These are phyloP conservation scores for Triops longicaudatus DNA, from an alignment of 1,140 invertebrate genomes.

Conservation along the genomic window DNA sequence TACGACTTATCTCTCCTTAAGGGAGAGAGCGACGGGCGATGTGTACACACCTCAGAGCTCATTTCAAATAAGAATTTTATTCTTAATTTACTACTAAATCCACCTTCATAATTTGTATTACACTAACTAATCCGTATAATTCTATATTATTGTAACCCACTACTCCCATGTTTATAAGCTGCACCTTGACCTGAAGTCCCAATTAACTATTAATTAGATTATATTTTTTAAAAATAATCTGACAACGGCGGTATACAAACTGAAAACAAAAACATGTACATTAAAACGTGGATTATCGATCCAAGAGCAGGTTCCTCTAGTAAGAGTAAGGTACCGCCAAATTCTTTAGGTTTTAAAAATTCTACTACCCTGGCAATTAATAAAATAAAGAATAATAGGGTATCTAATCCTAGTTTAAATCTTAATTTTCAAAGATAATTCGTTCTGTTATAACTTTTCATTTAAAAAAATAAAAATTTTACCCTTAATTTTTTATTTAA, in stretches of 20 bases:
- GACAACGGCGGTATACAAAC: constrained; percentile 49
- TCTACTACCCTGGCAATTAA: constrained; percentile 42
- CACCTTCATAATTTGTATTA: constrained; percentile 37
- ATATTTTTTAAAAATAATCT: constrained; percentile 45
- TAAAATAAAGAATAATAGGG: constrained; percentile 48
- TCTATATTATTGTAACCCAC: constrained; percentile 45
- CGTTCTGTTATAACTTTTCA: constrained; percentile 39
- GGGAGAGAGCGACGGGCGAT: constrained; percentile 58
- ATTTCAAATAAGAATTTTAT: constrained; percentile 38
- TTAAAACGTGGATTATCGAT: constrained; percentile 46
- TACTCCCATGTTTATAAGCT: constrained; percentile 44
- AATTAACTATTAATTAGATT: constrained; percentile 43
- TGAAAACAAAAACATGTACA: constrained; percentile 43
- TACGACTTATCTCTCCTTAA: constrained; percentile 56
- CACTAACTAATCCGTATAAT: constrained; percentile 29
- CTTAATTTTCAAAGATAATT: constrained; percentile 36
- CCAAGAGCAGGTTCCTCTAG: constrained; percentile 52
- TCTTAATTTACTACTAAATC: constrained; percentile 48
- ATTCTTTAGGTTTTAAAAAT: constrained; percentile 48
- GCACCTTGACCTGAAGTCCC: constrained; percentile 50
- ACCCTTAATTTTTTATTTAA: constrained; percentile 30
- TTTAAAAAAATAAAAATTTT: constrained; percentile 34
- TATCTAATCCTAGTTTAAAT: constrained; percentile 55
- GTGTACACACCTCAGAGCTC: constrained; percentile 49
- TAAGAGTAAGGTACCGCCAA: constrained; percentile 49